These are phyloP conservation scores for Eupeodes luniger DNA, from an alignment of 2,888 invertebrate species.

Conservation along the genomic window DNA sequence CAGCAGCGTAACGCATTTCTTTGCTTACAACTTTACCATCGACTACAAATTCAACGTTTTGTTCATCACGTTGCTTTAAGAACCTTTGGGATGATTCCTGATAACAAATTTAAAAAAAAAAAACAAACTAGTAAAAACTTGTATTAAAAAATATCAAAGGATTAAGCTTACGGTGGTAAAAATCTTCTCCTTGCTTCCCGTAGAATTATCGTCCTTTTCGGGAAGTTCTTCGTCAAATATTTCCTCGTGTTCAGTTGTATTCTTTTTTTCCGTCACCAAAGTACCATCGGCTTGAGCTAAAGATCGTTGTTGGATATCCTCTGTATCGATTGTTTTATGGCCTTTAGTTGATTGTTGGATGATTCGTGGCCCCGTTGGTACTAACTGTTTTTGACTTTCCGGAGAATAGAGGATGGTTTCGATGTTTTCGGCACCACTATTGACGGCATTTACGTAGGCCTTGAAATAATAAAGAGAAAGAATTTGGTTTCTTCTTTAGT, in stretches of 20 bases:
- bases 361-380: conserved; percentile 89
- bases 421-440: conserved; percentile 88
- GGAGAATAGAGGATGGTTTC: conserved; percentile 88
- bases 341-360: conserved; percentile 91
- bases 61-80: conserved; percentile 91
- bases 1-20: conserved; percentile 92
- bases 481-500: neutral
- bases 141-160: neutral
- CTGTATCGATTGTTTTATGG: conserved; percentile 93
- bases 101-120: neutral
- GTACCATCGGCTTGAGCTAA: conserved; percentile 92
- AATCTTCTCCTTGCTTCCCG: conserved; percentile 81
- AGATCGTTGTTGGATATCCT: conserved; percentile 91
- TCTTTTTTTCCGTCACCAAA: conserved; percentile 93
- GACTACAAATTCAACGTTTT: conserved; percentile 92
- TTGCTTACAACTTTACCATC: conserved; percentile 92
- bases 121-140: neutral
- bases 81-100: conserved; percentile 87
- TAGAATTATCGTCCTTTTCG: conserved; percentile 85
- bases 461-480: conserved; percentile 82
- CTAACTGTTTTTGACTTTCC: conserved; percentile 87
- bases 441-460: conserved; percentile 91
- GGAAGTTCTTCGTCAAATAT: conserved; percentile 92
- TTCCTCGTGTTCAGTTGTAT: conserved; percentile 93
- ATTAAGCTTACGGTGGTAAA: conserved; percentile 80